phyloP scores from a whole-genome alignment of 2,113 vertebrate species.

The Cricetomys ansorgei region DNA sequence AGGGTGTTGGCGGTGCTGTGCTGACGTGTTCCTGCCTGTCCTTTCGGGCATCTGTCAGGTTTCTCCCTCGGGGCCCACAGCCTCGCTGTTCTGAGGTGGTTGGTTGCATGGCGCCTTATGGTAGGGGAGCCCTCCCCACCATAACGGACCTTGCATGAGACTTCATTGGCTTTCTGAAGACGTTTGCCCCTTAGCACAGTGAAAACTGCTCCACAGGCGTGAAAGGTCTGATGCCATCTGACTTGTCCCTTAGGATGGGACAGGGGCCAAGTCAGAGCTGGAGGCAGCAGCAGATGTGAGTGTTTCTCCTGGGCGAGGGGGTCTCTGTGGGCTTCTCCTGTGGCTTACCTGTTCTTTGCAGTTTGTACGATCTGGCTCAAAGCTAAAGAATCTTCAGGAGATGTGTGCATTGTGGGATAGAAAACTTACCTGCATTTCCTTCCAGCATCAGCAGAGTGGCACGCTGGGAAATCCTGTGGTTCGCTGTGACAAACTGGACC shows the following conservation, averaged over 20 bases:
- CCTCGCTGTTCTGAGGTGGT: neutral
- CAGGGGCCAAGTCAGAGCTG: neutral
- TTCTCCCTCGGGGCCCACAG: neutral
- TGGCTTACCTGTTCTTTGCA: neutral
- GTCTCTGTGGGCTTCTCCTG: neutral
- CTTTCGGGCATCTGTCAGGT: neutral
- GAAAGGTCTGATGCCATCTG: neutral
- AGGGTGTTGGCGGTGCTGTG: conserved; percentile 36
- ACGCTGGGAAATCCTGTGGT: conserved; percentile 92
- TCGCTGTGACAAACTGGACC: conserved; percentile 97
- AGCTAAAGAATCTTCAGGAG: conserved; percentile 33
- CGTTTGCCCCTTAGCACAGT: neutral
- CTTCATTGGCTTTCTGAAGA: conserved; percentile 34
- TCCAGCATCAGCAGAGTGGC: conserved; percentile 90
- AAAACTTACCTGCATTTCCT: conserved; percentile 66
- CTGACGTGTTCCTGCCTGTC: neutral
- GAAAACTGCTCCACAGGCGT: neutral
- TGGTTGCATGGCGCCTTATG: conserved; percentile 38
- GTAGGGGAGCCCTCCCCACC: conserved; percentile 14
- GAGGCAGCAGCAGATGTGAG: neutral
- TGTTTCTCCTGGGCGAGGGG: neutral
- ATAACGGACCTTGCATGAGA: conserved; percentile 57
- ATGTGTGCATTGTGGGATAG: neutral
- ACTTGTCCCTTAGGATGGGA: neutral
- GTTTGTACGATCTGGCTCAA: neutral